phyloP scores from a whole-genome alignment of 2,797 vertebrate species.

The Lagothrix lagotricha region DNA sequence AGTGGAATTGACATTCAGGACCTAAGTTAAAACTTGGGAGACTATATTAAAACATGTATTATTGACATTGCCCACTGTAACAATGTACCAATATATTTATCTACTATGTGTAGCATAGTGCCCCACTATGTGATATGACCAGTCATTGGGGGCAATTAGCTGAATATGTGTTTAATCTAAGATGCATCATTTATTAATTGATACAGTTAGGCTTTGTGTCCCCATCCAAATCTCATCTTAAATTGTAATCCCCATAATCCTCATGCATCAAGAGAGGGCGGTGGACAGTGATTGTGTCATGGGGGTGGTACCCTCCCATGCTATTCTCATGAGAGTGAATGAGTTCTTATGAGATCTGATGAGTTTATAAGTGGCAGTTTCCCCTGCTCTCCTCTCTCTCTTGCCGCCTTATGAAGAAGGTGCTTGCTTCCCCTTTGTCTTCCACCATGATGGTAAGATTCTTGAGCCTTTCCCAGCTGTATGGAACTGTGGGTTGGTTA shows the following conservation, averaged over 20 bases:
- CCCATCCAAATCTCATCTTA: neutral
- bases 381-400: no score
- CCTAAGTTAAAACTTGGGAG: neutral
- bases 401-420: no score
- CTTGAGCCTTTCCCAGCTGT: no score
- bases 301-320: no score
- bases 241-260: neutral
- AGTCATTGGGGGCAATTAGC: neutral
- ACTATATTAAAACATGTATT: neutral
- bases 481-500: no score
- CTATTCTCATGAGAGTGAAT: no score
- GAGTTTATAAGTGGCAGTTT: no score
- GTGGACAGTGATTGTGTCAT: no score
- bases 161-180: neutral
- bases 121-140: neutral
- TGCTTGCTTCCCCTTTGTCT: no score
- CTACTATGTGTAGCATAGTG: neutral
- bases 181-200: neutral
- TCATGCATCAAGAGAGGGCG: neutral
- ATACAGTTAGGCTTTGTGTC: neutral
- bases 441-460: no score
- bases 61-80: neutral
- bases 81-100: neutral
- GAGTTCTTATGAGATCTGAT: no score
- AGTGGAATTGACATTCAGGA: neutral